phyloP scores from a whole-genome alignment of 2,113 vertebrate species.

The Tachuris rubrigastra region DNA sequence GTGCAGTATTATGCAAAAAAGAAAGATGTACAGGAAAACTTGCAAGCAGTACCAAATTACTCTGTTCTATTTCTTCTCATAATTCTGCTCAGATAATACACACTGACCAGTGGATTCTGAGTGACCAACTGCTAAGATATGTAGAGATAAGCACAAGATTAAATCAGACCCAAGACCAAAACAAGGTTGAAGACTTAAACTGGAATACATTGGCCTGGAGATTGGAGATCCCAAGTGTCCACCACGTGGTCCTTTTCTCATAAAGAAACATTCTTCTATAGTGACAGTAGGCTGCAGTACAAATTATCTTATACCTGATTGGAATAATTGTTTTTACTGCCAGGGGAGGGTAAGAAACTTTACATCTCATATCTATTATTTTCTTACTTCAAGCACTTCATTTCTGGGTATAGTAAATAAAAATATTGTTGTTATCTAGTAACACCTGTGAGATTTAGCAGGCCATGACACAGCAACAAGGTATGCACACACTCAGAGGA shows the following conservation, averaged over 20 bases:
- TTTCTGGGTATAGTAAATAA: neutral
- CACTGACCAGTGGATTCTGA: neutral
- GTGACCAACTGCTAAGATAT: fast-evolving
- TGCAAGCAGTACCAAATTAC: neutral
- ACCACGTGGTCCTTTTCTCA: fast-evolving
- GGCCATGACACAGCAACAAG: neutral
- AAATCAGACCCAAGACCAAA: neutral
- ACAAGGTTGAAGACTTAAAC: neutral
- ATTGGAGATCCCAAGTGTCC: neutral
- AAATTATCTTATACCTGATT: neutral
- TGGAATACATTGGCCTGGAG: neutral
- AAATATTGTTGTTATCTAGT: neutral
- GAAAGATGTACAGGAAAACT: neutral
- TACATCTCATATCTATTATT: neutral
- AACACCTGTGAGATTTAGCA: neutral
- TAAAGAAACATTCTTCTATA: neutral
- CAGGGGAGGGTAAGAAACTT: neutral
- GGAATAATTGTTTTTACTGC: neutral
- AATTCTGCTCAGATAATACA: neutral
- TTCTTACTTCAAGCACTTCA: neutral
- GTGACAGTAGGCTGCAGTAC: neutral
- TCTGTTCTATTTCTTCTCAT: neutral
- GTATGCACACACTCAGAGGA: neutral
- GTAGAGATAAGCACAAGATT: neutral
- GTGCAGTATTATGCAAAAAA: neutral